phyloP scores from a whole-genome alignment of 2,113 vertebrate genomes.

The Colaptes auratus region DNA sequence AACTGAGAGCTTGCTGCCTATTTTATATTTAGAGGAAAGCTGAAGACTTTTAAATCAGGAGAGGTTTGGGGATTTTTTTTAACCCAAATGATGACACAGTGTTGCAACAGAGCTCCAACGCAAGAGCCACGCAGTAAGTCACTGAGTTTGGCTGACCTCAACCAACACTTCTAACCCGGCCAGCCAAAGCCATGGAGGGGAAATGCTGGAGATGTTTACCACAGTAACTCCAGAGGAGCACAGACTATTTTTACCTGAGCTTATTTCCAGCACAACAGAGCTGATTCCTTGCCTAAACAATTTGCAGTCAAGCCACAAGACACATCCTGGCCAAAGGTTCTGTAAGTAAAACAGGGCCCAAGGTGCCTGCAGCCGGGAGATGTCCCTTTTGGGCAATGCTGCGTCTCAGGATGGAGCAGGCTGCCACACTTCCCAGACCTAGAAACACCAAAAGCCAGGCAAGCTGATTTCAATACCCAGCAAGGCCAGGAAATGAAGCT shows the following conservation, averaged over 20 bases:
- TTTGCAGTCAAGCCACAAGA: not conserved
- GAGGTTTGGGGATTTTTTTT: not conserved
- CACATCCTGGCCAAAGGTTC: not conserved
- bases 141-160: not conserved
- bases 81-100: fast-evolving
- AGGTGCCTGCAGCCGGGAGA: not conserved
- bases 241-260: not conserved
- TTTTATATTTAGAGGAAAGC: not conserved
- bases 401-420: not conserved
- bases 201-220: not conserved
- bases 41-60: not conserved
- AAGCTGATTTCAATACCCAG: not conserved
- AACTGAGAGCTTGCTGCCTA: not conserved
- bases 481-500: not conserved
- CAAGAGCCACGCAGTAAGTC: not conserved
- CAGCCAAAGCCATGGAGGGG: not conserved
- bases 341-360: not conserved
- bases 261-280: not conserved
- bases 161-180: not conserved
- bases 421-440: not conserved
- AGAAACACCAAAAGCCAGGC: not conserved
- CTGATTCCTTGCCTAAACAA: not conserved
- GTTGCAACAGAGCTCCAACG: not conserved
- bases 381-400: not conserved
- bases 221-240: not conserved